A percentile compares a stretch with the other conserved stretches of the same genome.
Evolutionary conservation across 2,888 invertebrate genomes (phyloP).

Genomic region (Idaea aversata): DNA sequence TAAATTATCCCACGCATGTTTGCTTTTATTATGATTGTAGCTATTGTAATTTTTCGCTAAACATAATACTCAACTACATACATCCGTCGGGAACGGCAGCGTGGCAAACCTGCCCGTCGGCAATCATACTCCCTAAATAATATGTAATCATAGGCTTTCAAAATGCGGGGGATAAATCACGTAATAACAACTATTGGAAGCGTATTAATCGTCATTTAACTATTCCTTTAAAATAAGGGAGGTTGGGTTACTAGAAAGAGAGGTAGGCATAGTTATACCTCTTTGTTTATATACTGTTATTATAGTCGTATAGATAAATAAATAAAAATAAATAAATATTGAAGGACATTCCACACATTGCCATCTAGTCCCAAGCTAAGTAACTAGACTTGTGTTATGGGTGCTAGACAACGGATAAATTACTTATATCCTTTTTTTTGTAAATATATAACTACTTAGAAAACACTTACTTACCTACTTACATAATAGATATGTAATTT

Average conservation of each 20-base stretch:
- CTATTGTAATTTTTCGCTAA: constrained; percentile 16
- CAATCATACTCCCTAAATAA: constrained; percentile 38
- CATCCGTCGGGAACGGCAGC: constrained; percentile 29
- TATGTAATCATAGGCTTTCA: constrained; percentile 50
- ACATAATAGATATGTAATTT: too few species aligned
- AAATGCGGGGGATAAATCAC: constrained; percentile 36
- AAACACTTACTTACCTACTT: too few species aligned
- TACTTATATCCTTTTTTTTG: too few species aligned
- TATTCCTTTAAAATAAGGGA: not conserved
- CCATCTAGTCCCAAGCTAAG: too few species aligned
- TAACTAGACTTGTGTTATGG: too few species aligned
- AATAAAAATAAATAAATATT: too few species aligned
- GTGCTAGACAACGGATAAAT: too few species aligned
- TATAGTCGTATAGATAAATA: not conserved
- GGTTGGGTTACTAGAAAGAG: not conserved
- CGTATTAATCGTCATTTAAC: constrained; percentile 29
- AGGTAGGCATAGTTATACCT: not conserved
- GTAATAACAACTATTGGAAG: constrained; percentile 44
- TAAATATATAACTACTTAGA: too few species aligned
- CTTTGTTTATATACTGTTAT: not conserved
- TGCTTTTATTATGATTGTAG: constrained; percentile 44
- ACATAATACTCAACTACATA: constrained; percentile 12
- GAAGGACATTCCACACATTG: too few species aligned
- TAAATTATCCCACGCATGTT: too few species aligned
- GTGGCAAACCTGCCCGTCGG: constrained; percentile 28